Evolutionary conservation across 2,113 vertebrate genomes (phyloP).

Genomic region (Apus apus): DNA sequence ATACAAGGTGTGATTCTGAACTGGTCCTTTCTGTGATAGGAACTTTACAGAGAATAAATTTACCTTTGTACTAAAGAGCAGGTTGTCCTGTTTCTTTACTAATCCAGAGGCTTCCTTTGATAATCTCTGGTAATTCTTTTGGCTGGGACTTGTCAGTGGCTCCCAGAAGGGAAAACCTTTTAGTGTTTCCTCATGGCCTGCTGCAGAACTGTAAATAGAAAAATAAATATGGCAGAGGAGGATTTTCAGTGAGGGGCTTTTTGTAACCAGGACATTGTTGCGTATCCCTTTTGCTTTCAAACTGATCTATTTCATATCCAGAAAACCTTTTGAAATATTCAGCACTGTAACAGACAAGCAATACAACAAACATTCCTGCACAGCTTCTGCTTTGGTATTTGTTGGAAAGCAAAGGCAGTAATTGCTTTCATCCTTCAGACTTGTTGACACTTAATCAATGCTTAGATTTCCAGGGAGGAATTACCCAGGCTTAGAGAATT

Average conservation of each 20-base stretch:
- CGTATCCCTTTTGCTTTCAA: background rate
- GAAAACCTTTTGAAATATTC: background rate
- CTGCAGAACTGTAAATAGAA: background rate
- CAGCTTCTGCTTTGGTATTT: background rate
- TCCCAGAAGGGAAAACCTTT: background rate
- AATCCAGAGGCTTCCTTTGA: background rate
- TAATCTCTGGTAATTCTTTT: background rate
- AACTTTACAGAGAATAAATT: background rate
- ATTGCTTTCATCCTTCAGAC: slow-evolving; percentile 11
- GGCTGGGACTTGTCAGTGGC: background rate
- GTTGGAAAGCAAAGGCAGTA: background rate
- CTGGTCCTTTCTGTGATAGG: background rate
- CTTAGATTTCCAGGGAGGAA: background rate
- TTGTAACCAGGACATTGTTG: background rate
- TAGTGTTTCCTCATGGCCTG: background rate
- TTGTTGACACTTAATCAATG: background rate
- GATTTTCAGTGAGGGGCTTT: background rate
- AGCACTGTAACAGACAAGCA: background rate
- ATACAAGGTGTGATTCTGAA: background rate
- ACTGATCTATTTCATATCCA: background rate
- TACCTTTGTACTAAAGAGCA: background rate
- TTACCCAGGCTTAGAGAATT: background rate
- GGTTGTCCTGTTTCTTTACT: background rate
- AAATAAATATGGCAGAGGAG: background rate
- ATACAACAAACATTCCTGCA: background rate